Percentiles rank a stretch among this genome's conserved stretches.
phyloP scores from a whole-genome alignment of 64 coral and sea anemone species.

The Cladopsammia gracilis region DNA sequence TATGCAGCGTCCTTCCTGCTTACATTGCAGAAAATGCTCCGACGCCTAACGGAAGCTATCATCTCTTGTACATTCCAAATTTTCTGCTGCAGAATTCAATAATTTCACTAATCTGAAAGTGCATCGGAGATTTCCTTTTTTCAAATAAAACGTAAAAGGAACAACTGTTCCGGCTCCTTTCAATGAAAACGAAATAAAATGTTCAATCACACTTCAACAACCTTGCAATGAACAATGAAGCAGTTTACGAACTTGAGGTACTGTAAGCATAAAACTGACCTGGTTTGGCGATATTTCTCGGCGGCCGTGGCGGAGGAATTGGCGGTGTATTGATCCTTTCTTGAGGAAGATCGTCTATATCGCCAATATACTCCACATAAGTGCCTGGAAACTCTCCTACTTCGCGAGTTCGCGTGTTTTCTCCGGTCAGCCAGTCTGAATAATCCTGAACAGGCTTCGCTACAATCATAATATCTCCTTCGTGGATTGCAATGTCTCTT shows the following conservation, averaged over 20 bases:
- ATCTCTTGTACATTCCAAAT: too few species aligned
- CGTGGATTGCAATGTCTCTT: constrained; percentile 79
- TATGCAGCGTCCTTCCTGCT: background rate
- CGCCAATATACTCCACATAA: constrained; percentile 89
- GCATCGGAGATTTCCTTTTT: background rate
- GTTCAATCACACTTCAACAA: background rate
- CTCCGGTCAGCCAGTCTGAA: constrained; percentile 76
- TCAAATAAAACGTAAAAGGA: background rate
- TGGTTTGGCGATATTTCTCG: constrained; percentile 3
- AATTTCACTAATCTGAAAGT: background rate
- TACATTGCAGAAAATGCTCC: background rate
- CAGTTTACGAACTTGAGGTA: background rate
- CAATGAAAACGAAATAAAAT: constrained; percentile 15
- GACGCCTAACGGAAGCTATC: background rate
- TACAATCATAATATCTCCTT: constrained; percentile 85
- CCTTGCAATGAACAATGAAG: background rate
- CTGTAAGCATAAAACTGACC: background rate
- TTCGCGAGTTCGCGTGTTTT: constrained; percentile 75
- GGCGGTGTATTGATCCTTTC: constrained; percentile 35
- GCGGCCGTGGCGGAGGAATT: constrained; percentile 70
- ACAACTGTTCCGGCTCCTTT: background rate
- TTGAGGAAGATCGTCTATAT: constrained; percentile 65
- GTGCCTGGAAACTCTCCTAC: constrained; percentile 88
- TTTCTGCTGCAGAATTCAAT: background rate
- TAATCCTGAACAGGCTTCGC: constrained; percentile 57